Base-by-base conservation (phyloP, 2,888 invertebrate genomes). In the Sacculina carcini region DNA sequence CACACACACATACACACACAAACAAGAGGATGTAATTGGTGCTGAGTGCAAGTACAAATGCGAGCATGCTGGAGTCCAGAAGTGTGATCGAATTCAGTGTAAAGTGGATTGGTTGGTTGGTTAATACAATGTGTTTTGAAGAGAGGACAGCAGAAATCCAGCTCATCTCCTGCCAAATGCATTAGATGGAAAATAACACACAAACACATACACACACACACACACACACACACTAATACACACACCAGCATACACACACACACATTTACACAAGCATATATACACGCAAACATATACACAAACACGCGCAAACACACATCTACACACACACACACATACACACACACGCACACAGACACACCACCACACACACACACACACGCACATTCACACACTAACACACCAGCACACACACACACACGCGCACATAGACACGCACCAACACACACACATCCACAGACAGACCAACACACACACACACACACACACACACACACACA, bases 241-340 rank as follows among this genome's bases (percentile, higher is more conserved):
- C 26, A 21, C 16, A 12, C 2, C 16, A 2, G 26, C 3, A 26
- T 10, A 10, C 19, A 32, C 16, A 23, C n/a, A 5, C 38, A 32
- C 78, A 75, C 64, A 86, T 89, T 89, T 89, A 94, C 56, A 86
- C 77, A 69, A 77, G 58, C 2, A 58, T 3, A 21, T 16, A n/a
- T n/a, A 39, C 29, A 28, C 23, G 19, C 26, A 48, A 23, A 48
- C 19, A n/a, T 14, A 12, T 19, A 21, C 16, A 12, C 2, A n/a
- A 2, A 38, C 3, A 26, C 14, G 9, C 19, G 34, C 16, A 23
- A 16, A 5, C 38, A 32, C 78, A 75, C 64, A 86, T 89, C 89
- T 89, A 94, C 56, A 86, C 77, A 69, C 77, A 58, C 2, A 58
- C 4, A 21, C 23, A n/a, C 16, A 39, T 26, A 28, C 23, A 23